Conservation (phyloP, 2,797 vertebrate species). For the Clarias platycephalus region DNA sequence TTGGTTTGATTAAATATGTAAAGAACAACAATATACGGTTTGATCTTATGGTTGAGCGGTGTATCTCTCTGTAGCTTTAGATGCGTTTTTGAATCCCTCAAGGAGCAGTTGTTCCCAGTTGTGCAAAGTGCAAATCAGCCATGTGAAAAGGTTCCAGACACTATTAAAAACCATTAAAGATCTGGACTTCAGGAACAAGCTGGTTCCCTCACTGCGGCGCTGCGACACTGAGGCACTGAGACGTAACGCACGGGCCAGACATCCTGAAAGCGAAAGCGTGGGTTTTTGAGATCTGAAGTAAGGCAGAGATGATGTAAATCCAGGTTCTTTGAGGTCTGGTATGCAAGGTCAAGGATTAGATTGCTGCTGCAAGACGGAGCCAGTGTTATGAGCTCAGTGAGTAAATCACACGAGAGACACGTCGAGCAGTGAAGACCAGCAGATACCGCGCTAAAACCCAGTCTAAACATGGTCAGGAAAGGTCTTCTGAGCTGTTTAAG, state of each 20-base stretch:
- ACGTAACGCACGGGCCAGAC: background rate
- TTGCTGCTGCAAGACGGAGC: background rate
- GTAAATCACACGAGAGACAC: background rate
- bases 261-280: background rate
- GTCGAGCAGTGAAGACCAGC: background rate
- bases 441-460: background rate
- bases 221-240: background rate
- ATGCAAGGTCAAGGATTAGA: constrained; percentile 8
- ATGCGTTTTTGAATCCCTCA: too few relatives aligned
- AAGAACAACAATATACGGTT: too few relatives aligned
- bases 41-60: too few relatives aligned
- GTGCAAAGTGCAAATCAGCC: too few relatives aligned
- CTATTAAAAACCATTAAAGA: background rate
- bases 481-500: background rate
- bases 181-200: background rate
- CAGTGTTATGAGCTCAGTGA: constrained; percentile 1
- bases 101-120: too few relatives aligned
- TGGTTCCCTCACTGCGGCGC: background rate
- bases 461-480: constrained; percentile 12
- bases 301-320: background rate
- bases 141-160: background rate
- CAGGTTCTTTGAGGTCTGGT: background rate
- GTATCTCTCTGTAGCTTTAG: too few relatives aligned
- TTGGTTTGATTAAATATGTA: too few relatives aligned
- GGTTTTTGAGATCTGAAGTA: background rate